Conservation (phyloP, 2,888 invertebrate genomes). For the Scaptomyza caliginosa region DNA sequence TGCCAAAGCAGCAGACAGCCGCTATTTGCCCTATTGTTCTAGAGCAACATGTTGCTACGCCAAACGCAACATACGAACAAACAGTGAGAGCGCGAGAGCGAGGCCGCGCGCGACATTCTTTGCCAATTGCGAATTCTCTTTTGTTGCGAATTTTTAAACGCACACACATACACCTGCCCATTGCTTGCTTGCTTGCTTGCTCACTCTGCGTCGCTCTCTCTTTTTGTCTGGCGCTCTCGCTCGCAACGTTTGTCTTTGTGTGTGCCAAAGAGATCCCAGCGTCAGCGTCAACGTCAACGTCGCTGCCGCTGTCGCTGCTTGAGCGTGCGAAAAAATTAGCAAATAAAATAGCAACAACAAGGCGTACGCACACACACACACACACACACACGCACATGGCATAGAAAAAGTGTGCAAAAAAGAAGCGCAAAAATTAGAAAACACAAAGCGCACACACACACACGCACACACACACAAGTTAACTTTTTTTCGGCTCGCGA, state of each 20-base stretch:
- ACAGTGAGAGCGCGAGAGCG: constrained; percentile 11
- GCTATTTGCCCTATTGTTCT: constrained; percentile 11
- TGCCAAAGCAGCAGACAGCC: constrained; percentile 35
- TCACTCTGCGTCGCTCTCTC: neutral
- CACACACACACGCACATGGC: constrained; percentile 44
- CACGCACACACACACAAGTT: constrained; percentile 50
- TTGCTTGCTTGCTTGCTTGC: no score
- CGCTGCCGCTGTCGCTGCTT: constrained; percentile 33
- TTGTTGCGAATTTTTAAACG: constrained; percentile 59
- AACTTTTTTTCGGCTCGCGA: constrained; percentile 61
- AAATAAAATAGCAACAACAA: constrained; percentile 56
- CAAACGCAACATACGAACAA: constrained; percentile 9
- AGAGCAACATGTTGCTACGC: constrained; percentile 48
- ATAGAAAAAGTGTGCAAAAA: constrained; percentile 64
- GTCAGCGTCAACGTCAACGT: constrained; percentile 9
- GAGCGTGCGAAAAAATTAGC: constrained; percentile 66
- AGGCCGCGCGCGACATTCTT: constrained; percentile 27
- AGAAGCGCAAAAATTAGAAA: constrained; percentile 60
- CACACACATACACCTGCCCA: constrained; percentile 9
- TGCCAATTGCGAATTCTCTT: constrained; percentile 75
- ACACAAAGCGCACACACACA: constrained; percentile 52
- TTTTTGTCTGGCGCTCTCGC: neutral
- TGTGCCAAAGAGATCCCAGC: constrained; percentile 65
- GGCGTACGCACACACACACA: constrained; percentile 33
- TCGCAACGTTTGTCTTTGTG: constrained; percentile 11